Evolutionary conservation across 2,888 invertebrate genomes (phyloP).

Genomic region (Rhaphigaster nebulosa): DNA sequence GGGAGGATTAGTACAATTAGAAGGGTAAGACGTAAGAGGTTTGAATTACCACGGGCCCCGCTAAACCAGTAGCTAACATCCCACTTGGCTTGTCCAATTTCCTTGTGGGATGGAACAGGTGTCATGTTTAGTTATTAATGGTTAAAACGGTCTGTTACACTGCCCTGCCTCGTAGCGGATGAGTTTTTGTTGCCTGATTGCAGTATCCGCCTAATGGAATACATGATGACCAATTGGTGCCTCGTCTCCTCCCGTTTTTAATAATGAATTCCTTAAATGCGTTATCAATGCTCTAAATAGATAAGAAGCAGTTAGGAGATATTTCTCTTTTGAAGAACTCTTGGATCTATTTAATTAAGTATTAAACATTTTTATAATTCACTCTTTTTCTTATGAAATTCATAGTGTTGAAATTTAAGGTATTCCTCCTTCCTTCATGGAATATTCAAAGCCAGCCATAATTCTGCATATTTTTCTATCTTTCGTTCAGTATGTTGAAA

Average conservation of each 20-base stretch:
- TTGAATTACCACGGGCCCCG: background rate
- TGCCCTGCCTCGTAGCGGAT: background rate
- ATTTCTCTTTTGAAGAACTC: too few relatives aligned
- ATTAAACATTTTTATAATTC: too few relatives aligned
- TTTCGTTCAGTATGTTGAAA: too few relatives aligned
- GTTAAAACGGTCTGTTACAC: background rate
- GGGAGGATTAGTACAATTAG: background rate
- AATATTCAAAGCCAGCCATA: too few relatives aligned
- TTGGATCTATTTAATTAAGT: too few relatives aligned
- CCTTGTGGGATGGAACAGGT: constrained; percentile 30
- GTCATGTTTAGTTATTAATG: constrained; percentile 27
- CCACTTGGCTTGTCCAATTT: background rate
- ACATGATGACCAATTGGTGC: background rate
- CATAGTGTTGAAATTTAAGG: too few relatives aligned
- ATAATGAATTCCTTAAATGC: background rate
- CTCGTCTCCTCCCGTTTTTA: background rate
- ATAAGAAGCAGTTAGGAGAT: background rate
- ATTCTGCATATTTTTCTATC: too few relatives aligned
- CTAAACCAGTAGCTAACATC: background rate
- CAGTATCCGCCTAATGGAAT: background rate
- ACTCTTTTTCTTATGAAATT: too few relatives aligned
- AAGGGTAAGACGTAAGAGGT: background rate
- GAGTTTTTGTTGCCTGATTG: constrained; percentile 3
- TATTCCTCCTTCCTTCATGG: too few relatives aligned
- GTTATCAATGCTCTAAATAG: background rate